These are phyloP conservation scores for Macrochelys suwanniensis DNA, from an alignment of 2,797 vertebrate genomes.

Conservation along the genomic window DNA sequence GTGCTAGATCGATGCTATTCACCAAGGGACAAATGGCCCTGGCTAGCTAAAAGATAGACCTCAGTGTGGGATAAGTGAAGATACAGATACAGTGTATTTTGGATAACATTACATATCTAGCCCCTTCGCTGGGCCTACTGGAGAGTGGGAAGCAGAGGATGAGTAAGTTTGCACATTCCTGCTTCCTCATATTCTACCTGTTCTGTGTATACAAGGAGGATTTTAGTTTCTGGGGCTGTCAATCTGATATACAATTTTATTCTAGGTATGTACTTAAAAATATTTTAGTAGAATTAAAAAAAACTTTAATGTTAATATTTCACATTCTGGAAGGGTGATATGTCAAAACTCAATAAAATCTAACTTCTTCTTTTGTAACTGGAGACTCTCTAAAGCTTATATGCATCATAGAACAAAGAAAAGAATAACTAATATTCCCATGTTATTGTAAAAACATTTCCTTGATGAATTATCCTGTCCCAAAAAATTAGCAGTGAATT, in stretches of 20 bases:
- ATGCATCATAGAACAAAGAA: background rate
- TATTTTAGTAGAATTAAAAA: background rate
- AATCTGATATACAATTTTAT: background rate
- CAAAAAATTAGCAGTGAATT: background rate
- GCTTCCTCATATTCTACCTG: background rate
- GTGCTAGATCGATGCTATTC: background rate
- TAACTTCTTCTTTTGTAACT: background rate
- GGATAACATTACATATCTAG: background rate
- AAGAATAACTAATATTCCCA: background rate
- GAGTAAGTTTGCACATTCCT: background rate
- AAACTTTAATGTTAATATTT: background rate
- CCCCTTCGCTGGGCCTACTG: background rate
- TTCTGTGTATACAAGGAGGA: background rate
- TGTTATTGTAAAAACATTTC: rapidly evolving
- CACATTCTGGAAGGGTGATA: too few species aligned
- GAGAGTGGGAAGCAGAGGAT: background rate
- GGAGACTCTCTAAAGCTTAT: background rate
- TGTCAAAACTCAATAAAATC: too few species aligned
- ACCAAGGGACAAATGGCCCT: background rate
- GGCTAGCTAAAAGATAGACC: background rate
- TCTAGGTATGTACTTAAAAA: background rate
- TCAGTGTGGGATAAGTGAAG: background rate
- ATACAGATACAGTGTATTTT: background rate
- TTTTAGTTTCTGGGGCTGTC: background rate
- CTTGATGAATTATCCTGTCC: background rate